Evolutionary conservation across 2,888 invertebrate species (phyloP).

Genomic region (Herminia tarsipennalis): DNA sequence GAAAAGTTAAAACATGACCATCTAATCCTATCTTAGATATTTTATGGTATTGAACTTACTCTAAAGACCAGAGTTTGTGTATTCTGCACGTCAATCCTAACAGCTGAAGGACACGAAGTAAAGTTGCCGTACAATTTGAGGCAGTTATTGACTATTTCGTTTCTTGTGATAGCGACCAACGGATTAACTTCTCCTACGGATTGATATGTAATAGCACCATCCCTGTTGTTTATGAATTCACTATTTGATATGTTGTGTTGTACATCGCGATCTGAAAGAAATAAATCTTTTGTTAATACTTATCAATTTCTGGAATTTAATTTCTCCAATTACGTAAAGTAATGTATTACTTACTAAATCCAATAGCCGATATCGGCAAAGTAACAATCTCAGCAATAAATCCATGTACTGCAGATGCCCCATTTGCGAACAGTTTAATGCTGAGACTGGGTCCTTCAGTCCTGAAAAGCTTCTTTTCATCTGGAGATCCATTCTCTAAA

Average conservation of each 20-base stretch:
- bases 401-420: conserved; percentile 96
- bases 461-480: conserved; percentile 91
- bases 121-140: conserved; percentile 97
- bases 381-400: conserved; percentile 99
- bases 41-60: conserved; percentile 80
- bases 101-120: conserved; percentile 93
- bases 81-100: conserved; percentile 96
- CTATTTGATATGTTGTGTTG: conserved; percentile 96
- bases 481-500: conserved; percentile 89
- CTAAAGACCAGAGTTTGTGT: conserved; percentile 94
- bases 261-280: conserved; percentile 92
- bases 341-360: conserved; percentile 90
- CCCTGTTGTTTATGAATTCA: conserved; percentile 91
- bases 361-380: conserved; percentile 95
- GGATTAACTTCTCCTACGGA: conserved; percentile 98
- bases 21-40: too few relatives aligned
- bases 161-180: conserved; percentile 93
- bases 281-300: background rate
- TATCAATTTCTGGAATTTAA: background rate
- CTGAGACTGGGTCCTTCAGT: conserved; percentile 93
- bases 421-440: conserved; percentile 96
- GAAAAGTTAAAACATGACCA: too few relatives aligned
- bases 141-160: conserved; percentile 95
- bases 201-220: conserved; percentile 94
- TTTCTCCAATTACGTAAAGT: background rate